phyloP scores from a whole-genome alignment of 1,140 invertebrate species.

The Stegodyphus mimosarum region DNA sequence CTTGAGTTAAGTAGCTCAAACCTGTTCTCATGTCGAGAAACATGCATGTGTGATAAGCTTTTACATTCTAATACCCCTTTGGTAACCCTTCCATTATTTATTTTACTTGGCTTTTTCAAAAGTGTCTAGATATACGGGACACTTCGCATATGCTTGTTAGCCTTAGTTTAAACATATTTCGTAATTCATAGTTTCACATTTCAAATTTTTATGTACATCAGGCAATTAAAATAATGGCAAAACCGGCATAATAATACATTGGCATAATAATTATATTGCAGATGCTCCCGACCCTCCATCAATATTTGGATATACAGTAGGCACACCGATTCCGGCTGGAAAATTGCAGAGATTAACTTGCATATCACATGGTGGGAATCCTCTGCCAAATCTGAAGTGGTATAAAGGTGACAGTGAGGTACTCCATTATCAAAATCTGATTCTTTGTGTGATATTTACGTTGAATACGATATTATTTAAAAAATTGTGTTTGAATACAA shows the following conservation, averaged over 20 bases:
- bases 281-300: constrained; percentile 92
- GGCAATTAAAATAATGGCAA: neutral
- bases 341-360: constrained; percentile 88
- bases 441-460: neutral
- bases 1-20: no score
- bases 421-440: no score
- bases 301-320: constrained; percentile 89
- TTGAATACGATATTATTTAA: no score
- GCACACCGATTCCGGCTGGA: constrained; percentile 83
- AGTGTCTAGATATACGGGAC: no score
- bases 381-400: constrained; percentile 79
- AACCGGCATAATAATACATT: neutral
- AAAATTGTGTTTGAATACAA: no score
- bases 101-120: no score
- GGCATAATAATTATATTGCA: constrained; percentile 70
- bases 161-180: no score
- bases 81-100: no score
- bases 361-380: constrained; percentile 92
- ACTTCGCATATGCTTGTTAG: no score
- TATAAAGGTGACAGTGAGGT: constrained; percentile 56
- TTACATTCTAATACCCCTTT: no score
- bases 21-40: no score
- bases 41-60: no score
- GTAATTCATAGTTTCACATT: neutral
- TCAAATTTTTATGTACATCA: neutral